Percentiles rank a stretch among this genome's conserved stretches.
These are phyloP conservation scores for Ailuropoda melanoleuca DNA, from an alignment of 2,113 vertebrate species.

Conservation along the genomic window DNA sequence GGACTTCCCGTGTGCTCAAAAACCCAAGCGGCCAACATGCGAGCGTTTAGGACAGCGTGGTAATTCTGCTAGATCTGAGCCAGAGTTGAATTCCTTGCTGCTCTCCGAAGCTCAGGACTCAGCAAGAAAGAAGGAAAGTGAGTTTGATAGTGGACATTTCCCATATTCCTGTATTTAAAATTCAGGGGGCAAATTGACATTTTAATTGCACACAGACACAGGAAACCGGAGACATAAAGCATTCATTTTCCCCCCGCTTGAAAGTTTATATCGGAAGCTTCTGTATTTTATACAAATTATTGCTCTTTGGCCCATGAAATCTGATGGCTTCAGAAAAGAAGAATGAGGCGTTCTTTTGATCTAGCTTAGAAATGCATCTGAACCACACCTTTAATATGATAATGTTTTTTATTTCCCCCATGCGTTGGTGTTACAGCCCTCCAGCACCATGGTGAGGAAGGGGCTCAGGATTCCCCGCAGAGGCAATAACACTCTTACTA, in stretches of 20 bases:
- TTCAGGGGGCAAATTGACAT: conserved; percentile 18
- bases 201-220: conserved; percentile 37
- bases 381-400: conserved; percentile 32
- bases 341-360: conserved; percentile 32
- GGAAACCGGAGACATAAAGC: conserved; percentile 48
- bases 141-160: conserved; percentile 59
- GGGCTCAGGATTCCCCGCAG: background rate
- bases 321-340: conserved; percentile 45
- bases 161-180: conserved; percentile 60
- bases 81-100: conserved; percentile 8
- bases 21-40: background rate
- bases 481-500: background rate
- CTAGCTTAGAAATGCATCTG: background rate
- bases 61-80: background rate
- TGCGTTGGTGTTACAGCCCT: background rate
- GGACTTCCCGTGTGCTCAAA: background rate
- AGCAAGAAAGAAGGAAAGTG: conserved; percentile 55
- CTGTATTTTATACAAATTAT: conserved; percentile 26
- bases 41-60: background rate
- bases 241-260: conserved; percentile 22
- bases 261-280: conserved; percentile 10
- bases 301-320: conserved; percentile 33
- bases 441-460: background rate
- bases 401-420: background rate
- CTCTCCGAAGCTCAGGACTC: conserved; percentile 59